Evolutionary conservation across 1,140 invertebrate genomes (phyloP).

Genomic region (Ectropis grisescens): DNA sequence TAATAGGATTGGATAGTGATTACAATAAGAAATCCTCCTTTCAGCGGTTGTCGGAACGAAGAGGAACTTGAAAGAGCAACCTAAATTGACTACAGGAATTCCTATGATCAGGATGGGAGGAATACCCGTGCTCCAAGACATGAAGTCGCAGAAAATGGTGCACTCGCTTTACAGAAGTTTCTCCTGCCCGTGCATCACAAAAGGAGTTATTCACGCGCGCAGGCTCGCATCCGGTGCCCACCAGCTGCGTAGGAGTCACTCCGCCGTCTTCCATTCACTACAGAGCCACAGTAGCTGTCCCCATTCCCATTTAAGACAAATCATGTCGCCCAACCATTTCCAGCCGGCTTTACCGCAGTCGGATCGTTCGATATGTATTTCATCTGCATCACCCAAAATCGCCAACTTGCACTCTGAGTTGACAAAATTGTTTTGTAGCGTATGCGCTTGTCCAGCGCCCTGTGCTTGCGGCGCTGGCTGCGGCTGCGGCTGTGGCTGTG

Average conservation of each 20-base stretch:
- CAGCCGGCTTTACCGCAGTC: no score
- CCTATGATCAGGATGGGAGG: constrained; percentile 1
- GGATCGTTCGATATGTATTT: no score
- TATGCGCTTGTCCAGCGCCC: neutral
- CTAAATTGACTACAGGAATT: neutral
- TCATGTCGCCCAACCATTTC: no score
- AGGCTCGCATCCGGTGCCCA: neutral
- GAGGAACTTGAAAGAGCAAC: constrained; percentile 2
- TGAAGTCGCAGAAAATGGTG: neutral
- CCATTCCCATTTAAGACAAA: no score
- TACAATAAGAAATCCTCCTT: constrained; percentile 5
- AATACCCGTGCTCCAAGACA: neutral
- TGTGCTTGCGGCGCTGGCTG: neutral
- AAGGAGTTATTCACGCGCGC: neutral
- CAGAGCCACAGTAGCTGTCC: neutral
- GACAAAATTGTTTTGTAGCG: neutral
- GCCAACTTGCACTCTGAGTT: no score
- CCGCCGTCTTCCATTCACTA: neutral
- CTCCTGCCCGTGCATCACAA: constrained; percentile 3
- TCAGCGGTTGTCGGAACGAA: constrained; percentile 8
- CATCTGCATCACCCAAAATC: no score
- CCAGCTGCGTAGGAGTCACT: constrained; percentile 1
- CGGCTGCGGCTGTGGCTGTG: no score
- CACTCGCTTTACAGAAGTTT: neutral
- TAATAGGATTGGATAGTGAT: neutral